Conservation (phyloP, 2,888 invertebrate species). For the Epiblema foenella region DNA sequence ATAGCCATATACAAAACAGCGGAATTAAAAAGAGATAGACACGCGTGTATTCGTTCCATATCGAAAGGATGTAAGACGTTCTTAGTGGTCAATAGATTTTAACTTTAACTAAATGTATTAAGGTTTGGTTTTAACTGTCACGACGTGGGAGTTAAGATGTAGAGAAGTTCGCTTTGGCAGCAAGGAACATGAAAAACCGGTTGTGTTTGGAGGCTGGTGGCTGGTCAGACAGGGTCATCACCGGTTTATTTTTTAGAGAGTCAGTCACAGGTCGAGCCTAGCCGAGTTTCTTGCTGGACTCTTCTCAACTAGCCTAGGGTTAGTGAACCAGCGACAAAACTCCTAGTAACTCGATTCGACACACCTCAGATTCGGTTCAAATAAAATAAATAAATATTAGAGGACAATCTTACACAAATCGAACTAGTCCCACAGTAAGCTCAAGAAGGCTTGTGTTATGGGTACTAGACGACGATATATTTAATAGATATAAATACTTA, state of each 20-base stretch:
- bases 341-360: no score
- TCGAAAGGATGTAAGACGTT: slow-evolving; percentile 47
- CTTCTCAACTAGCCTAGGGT: no score
- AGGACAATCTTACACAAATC: no score
- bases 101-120: slow-evolving; percentile 6
- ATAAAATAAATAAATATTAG: no score
- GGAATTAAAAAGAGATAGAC: slow-evolving; percentile 48
- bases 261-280: no score
- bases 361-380: no score
- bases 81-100: slow-evolving; percentile 37
- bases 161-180: slow-evolving; percentile 49
- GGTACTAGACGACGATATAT: no score
- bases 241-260: slow-evolving; percentile 36
- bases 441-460: no score
- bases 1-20: slow-evolving; percentile 44
- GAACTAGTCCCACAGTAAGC: no score
- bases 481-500: no score
- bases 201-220: slow-evolving; percentile 70
- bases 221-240: slow-evolving; percentile 66
- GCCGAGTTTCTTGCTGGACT: no score
- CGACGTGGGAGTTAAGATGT: slow-evolving; percentile 40
- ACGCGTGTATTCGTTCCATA: slow-evolving; percentile 6
- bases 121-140: slow-evolving; percentile 46
- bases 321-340: no score
- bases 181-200: slow-evolving; percentile 68